Evolutionary conservation across 2,113 vertebrate species (phyloP).

Genomic region (Leucopsar rothschildi): DNA sequence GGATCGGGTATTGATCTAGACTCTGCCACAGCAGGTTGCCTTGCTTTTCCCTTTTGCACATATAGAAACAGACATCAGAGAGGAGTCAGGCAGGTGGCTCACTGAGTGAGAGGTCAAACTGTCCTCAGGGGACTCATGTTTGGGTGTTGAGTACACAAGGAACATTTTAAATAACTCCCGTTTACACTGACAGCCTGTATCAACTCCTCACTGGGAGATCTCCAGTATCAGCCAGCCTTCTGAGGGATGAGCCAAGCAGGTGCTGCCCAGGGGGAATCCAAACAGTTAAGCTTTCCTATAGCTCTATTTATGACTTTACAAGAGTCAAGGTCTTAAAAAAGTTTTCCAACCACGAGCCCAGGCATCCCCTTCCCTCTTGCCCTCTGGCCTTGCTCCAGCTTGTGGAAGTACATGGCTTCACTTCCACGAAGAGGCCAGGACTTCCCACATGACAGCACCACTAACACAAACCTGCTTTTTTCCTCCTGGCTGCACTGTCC

Average conservation of each 20-base stretch:
- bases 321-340: neutral
- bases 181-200: neutral
- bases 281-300: neutral
- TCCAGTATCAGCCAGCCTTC: neutral
- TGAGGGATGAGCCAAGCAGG: neutral
- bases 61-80: neutral
- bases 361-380: neutral
- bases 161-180: neutral
- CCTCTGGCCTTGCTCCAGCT: neutral
- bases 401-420: neutral
- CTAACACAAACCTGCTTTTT: neutral
- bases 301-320: neutral
- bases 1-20: fast-evolving
- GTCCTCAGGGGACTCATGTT: neutral
- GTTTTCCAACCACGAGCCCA: neutral
- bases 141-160: neutral
- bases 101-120: fast-evolving
- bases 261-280: neutral
- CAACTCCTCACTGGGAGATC: neutral
- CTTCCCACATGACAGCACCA: neutral
- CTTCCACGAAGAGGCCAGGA: neutral
- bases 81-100: neutral
- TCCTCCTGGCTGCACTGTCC: neutral
- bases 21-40: neutral
- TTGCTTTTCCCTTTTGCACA: neutral